Percentiles rank a stretch among this genome's conserved stretches.
phyloP scores from a whole-genome alignment of 2,797 vertebrate genomes.

The Hapalemur alaotrensis region DNA sequence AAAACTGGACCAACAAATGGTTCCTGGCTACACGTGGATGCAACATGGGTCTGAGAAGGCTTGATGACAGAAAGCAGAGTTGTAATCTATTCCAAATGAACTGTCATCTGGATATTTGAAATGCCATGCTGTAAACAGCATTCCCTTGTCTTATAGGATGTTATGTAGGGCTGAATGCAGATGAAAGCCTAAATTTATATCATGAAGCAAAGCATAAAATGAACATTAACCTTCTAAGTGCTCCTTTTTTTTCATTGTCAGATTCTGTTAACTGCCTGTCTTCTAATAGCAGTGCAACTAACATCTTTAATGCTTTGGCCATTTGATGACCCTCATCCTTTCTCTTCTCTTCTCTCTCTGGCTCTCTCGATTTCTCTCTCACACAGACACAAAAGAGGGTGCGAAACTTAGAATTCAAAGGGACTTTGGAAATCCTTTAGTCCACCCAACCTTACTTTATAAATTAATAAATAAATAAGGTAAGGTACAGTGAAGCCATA shows the following conservation, averaged over 20 bases:
- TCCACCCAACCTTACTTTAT: neutral
- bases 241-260: neutral
- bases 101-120: constrained; percentile 63
- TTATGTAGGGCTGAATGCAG: constrained; percentile 52
- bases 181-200: constrained; percentile 65
- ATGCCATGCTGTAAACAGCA: constrained; percentile 57
- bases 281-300: neutral
- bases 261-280: constrained; percentile 17
- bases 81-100: constrained; percentile 71
- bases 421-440: neutral
- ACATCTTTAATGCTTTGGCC: neutral
- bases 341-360: neutral
- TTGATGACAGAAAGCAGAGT: constrained; percentile 53
- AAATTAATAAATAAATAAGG: neutral
- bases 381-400: no score
- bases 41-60: constrained; percentile 14
- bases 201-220: constrained; percentile 12
- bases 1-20: neutral
- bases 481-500: neutral
- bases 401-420: neutral
- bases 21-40: constrained; percentile 47
- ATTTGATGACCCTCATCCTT: neutral
- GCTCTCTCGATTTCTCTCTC: neutral
- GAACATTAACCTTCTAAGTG: constrained; percentile 16
- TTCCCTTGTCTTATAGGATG: constrained; percentile 50